Evolutionary conservation across 1,140 invertebrate species (phyloP), one percentile per base, ranked within the genome.

Genomic region (Leptinotarsa undecemlineata): DNA sequence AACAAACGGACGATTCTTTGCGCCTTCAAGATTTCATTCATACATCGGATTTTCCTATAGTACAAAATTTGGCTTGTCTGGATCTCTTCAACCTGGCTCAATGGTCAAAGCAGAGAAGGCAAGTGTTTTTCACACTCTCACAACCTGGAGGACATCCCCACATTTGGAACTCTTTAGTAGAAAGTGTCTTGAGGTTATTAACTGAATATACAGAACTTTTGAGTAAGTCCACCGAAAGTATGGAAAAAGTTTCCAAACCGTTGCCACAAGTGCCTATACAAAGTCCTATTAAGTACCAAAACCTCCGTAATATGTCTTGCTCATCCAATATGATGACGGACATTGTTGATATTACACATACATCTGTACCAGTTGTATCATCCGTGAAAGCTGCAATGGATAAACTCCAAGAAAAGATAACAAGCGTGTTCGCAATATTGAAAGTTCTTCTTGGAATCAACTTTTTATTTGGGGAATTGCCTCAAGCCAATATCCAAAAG

Each of bases 81-180:
- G 92, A 93, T 83, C 85, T 94, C 4, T 87, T 88, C 70, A 88
- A 88, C 17, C 78, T 93, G 60, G 86, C 91, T 8, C 86, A 88
- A 78, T 90, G 87, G 71, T 89, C 90, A 64, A 80, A 83, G 63
- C 2, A 66, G 3, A 87, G 92, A 75, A 88, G 93, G 74, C 74
- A 83, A 57, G 81, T 89, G 69, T 85, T 94, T 21, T 95, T 92
- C 80, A 88, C 88, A 15, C 83, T 95, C 0, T 94, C 93, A 69
- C 89, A 91, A 81, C 93, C 93, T 66, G 91, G 93, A 26, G 91
- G 91, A 67, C 93, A 94, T 84, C 92, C 93, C 2, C 91, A 92
- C 75, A 93, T 92, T 77, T 95, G 93, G 93, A 94, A 92, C 78
- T 87, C 87, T 71, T 81, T 94, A 4, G 85, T 91, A 14, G 87